A percentile compares a stretch with the other conserved stretches of the same genome.
phyloP scores from a whole-genome alignment of 2,797 vertebrate species.

The Platalea minor region DNA sequence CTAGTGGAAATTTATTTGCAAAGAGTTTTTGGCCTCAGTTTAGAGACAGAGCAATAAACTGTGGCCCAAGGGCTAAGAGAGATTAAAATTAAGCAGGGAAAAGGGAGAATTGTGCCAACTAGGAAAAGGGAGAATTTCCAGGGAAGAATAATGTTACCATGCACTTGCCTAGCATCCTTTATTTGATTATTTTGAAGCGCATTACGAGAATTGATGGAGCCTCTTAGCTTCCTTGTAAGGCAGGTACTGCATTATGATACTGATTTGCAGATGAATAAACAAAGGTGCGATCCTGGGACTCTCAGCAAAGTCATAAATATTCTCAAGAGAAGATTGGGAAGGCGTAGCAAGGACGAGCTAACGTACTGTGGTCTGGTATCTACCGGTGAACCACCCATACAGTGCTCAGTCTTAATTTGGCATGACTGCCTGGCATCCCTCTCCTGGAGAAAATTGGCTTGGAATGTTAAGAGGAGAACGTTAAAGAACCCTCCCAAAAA shows the following conservation, averaged over 20 bases:
- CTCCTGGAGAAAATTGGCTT: neutral
- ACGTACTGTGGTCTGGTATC: neutral
- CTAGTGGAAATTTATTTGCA: conserved; percentile 44
- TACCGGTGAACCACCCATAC: neutral
- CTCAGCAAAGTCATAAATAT: neutral
- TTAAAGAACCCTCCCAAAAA: neutral
- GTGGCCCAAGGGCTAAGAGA: conserved; percentile 27
- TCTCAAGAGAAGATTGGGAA: neutral
- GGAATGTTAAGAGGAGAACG: neutral
- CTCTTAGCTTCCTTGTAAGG: neutral
- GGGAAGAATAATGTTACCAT: neutral
- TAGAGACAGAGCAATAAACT: conserved; percentile 22
- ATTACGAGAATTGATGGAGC: neutral
- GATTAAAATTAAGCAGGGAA: conserved; percentile 37
- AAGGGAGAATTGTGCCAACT: conserved; percentile 8
- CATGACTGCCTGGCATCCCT: neutral
- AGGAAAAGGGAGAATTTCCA: conserved; percentile 39
- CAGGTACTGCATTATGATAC: neutral
- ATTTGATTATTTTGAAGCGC: conserved; percentile 16
- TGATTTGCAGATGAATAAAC: neutral
- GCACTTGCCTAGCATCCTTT: neutral
- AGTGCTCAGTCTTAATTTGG: neutral
- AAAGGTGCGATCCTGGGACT: neutral
- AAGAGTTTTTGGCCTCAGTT: conserved; percentile 5
- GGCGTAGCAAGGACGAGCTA: neutral